A percentile compares a stretch with the other conserved stretches of the same genome.
Conservation (phyloP, 2,797 vertebrate species). For the Gallinago stenura region DNA sequence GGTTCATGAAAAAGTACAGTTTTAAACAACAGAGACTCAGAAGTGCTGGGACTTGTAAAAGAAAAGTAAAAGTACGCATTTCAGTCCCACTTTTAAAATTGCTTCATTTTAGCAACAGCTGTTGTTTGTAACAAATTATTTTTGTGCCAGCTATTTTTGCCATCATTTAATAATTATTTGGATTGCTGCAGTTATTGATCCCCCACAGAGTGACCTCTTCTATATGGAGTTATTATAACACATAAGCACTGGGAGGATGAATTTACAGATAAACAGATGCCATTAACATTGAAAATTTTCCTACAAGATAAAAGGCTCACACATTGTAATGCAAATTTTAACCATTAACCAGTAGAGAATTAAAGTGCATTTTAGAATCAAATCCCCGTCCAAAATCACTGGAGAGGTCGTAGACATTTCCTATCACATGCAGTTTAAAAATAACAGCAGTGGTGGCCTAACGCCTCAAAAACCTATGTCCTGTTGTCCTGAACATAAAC, state of each 20-base stretch:
- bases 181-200: neutral
- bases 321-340: neutral
- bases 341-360: neutral
- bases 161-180: neutral
- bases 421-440: neutral
- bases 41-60: neutral
- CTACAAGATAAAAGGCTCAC: neutral
- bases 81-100: neutral
- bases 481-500: neutral
- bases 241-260: neutral
- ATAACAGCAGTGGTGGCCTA: neutral
- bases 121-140: neutral
- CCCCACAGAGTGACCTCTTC: neutral
- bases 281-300: neutral
- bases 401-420: neutral
- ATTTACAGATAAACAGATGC: neutral
- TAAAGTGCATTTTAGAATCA: neutral
- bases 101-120: neutral
- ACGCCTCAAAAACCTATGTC: neutral
- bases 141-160: neutral
- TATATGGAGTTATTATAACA: neutral
- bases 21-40: neutral
- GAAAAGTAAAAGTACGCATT: neutral
- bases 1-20: neutral
- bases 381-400: neutral